A percentile compares a stretch with the other conserved stretches of the same genome.
phyloP scores from a whole-genome alignment of 2,113 vertebrate species.

The Notothenia rossii region DNA sequence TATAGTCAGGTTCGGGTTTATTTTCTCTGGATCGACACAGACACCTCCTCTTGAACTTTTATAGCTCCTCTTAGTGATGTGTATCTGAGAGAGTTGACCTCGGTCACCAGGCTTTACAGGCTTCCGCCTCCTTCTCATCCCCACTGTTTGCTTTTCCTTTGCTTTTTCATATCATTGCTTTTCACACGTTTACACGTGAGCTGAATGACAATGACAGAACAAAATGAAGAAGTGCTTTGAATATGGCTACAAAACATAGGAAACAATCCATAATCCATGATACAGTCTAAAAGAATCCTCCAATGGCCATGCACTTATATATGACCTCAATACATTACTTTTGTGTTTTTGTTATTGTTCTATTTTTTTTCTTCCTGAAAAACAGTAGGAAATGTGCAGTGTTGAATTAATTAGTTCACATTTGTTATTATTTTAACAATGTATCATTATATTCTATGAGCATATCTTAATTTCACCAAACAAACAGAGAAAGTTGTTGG shows the following conservation, averaged over 20 bases:
- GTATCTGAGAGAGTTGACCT: slow-evolving; percentile 82
- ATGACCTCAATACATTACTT: neutral
- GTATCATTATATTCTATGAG: neutral
- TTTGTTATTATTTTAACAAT: slow-evolving; percentile 5
- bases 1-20: slow-evolving; percentile 81
- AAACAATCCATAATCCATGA: neutral
- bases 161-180: slow-evolving; percentile 64
- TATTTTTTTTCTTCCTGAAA: neutral
- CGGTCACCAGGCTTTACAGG: slow-evolving; percentile 79
- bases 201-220: slow-evolving; percentile 61
- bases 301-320: neutral
- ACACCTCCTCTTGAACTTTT: slow-evolving; percentile 85
- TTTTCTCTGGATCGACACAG: slow-evolving; percentile 81
- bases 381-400: neutral
- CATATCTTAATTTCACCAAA: slow-evolving; percentile 17
- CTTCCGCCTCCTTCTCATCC: slow-evolving; percentile 80
- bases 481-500: slow-evolving; percentile 20
- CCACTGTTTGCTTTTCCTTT: slow-evolving; percentile 75
- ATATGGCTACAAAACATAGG: slow-evolving; percentile 1
- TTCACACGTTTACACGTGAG: slow-evolving; percentile 72
- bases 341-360: neutral
- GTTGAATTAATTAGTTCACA: neutral
- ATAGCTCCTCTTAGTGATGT: slow-evolving; percentile 81
- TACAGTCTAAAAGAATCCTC: neutral
- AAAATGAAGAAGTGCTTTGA: slow-evolving; percentile 35